Evolutionary conservation across 2,888 invertebrate genomes (phyloP).

Genomic region (Nomada ruficornis): DNA sequence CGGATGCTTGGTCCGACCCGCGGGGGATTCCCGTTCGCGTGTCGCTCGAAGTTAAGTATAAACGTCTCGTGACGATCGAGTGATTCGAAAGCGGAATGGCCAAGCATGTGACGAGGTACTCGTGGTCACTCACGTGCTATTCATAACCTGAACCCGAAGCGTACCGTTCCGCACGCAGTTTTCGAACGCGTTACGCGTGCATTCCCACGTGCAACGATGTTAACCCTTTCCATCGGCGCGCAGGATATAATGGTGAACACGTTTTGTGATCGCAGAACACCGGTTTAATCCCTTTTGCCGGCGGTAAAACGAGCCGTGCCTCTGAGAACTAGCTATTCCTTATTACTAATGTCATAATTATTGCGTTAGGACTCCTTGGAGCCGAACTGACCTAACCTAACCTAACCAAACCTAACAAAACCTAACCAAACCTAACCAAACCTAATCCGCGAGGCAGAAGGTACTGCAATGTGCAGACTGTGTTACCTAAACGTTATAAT

Average conservation of each 20-base stretch:
- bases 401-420: too few species aligned
- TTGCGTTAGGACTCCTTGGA: too few species aligned
- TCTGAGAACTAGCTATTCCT: too few species aligned
- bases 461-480: too few species aligned
- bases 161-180: constrained; percentile 48
- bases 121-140: constrained; percentile 82
- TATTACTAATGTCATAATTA: too few species aligned
- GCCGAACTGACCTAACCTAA: too few species aligned
- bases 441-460: too few species aligned
- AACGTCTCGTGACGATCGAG: constrained; percentile 74
- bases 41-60: constrained; percentile 67
- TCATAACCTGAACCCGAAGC: constrained; percentile 75
- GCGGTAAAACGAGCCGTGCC: too few species aligned
- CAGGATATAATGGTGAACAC: background rate
- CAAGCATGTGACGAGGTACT: constrained; percentile 76
- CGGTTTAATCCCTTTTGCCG: too few species aligned
- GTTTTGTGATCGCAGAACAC: too few species aligned
- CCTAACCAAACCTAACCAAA: too few species aligned
- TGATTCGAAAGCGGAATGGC: constrained; percentile 59
- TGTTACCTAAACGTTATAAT: too few species aligned
- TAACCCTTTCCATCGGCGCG: background rate
- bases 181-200: constrained; percentile 19
- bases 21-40: constrained; percentile 41
- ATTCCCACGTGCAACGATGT: constrained; percentile 39
- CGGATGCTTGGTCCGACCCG: constrained; percentile 22